phyloP scores from a whole-genome alignment of 2,888 invertebrate genomes.

The Synergus laeviventris region DNA sequence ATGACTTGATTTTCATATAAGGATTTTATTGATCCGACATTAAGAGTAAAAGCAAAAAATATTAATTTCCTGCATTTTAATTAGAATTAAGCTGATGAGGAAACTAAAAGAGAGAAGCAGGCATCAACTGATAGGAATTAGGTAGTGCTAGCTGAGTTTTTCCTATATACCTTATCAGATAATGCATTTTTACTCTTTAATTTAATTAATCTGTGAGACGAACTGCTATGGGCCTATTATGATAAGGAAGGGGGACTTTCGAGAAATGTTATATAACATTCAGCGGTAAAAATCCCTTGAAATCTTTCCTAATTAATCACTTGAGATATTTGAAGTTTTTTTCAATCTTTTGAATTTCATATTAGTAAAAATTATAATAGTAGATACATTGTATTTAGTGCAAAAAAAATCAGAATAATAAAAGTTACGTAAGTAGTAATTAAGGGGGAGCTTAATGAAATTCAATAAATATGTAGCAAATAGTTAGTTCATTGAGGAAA shows the following conservation, averaged over 20 bases:
- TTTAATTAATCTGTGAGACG: not conserved
- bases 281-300: too few species aligned
- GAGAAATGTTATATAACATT: too few species aligned
- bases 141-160: not conserved
- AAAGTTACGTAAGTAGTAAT: not conserved
- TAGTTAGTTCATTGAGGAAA: not conserved
- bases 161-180: too few species aligned
- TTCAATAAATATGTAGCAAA: not conserved
- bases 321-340: too few species aligned
- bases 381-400: too few species aligned
- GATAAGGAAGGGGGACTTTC: too few species aligned
- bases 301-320: too few species aligned
- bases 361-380: too few species aligned
- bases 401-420: too few species aligned
- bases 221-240: too few species aligned
- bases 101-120: not conserved
- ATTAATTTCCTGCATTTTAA: not conserved
- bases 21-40: not conserved
- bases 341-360: too few species aligned
- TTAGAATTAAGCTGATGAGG: not conserved
- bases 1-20: not conserved
- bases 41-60: not conserved
- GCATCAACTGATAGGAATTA: not conserved
- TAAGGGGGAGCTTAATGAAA: not conserved
- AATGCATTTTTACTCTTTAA: not conserved